These are phyloP conservation scores for Cremastobaeus sp. DNA, from an alignment of 2,888 invertebrate genomes.

Conservation along the genomic window DNA sequence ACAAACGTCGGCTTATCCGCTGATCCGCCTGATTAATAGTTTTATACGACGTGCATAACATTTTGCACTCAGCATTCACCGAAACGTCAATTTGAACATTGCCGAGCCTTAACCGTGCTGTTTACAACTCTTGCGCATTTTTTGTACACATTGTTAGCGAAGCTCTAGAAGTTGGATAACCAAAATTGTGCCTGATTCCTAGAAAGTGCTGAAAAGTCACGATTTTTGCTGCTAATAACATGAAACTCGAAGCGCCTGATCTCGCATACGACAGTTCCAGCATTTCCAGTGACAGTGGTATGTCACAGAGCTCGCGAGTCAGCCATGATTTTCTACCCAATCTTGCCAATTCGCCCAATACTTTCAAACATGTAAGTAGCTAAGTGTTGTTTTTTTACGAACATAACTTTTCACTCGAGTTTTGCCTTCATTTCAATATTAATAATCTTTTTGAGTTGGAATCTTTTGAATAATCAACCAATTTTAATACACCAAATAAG, in stretches of 20 bases:
- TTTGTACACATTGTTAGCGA: slow-evolving; percentile 12
- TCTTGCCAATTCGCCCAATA: slow-evolving; percentile 69
- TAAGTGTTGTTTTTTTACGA: no score
- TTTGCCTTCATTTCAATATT: no score
- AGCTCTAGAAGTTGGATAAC: slow-evolving; percentile 8
- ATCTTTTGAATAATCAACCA: no score
- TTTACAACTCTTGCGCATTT: slow-evolving; percentile 26
- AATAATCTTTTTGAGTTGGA: no score
- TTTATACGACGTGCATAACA: no score
- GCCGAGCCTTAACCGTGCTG: not conserved
- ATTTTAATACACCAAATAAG: no score
- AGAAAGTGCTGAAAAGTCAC: slow-evolving; percentile 24
- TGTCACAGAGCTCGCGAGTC: slow-evolving; percentile 81
- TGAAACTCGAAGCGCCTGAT: slow-evolving; percentile 83
- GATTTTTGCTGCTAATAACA: slow-evolving; percentile 65
- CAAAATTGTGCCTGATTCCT: no score
- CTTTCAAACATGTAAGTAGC: slow-evolving; percentile 73
- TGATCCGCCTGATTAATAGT: no score
- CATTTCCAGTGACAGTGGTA: slow-evolving; percentile 82
- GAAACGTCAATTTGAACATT: slow-evolving; percentile 3
- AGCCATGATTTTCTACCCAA: slow-evolving; percentile 77
- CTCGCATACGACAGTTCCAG: slow-evolving; percentile 82
- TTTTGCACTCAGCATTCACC: no score
- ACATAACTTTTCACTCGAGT: no score
- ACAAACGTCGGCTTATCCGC: no score